Conservation (phyloP, 2,888 invertebrate species). For the Drosophila stalkeri region DNA sequence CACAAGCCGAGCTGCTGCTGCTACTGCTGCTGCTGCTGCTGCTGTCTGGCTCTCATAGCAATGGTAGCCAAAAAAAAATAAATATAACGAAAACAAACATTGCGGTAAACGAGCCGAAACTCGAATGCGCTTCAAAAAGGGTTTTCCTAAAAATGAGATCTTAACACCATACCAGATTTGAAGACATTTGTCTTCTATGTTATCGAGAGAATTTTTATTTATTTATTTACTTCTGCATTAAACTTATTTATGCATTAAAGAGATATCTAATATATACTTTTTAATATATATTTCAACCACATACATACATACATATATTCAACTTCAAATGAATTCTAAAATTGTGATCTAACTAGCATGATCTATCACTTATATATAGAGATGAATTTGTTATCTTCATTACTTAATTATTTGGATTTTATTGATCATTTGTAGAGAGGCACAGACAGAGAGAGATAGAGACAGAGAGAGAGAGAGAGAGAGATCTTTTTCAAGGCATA, state of each 20-base stretch:
- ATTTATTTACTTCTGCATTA: background rate
- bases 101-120: slow-evolving; percentile 30
- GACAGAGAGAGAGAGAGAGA: too few relatives aligned
- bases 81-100: slow-evolving; percentile 46
- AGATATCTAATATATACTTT: too few relatives aligned
- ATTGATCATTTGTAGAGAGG: too few relatives aligned
- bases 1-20: slow-evolving; percentile 14
- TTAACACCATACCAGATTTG: background rate
- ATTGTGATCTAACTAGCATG: too few relatives aligned
- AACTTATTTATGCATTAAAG: background rate
- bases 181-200: background rate
- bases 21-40: background rate
- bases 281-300: too few relatives aligned
- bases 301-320: too few relatives aligned
- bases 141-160: background rate
- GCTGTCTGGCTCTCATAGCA: slow-evolving; percentile 16
- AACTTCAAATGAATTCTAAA: too few relatives aligned
- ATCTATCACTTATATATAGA: too few relatives aligned
- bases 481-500: too few relatives aligned
- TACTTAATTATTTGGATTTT: too few relatives aligned
- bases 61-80: slow-evolving; percentile 26
- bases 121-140: slow-evolving; percentile 42
- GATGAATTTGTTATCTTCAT: too few relatives aligned
- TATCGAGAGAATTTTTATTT: background rate
- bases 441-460: too few relatives aligned